phyloP scores from a whole-genome alignment of 2,888 invertebrate species.

The Rhopalosiphum nymphaeae region DNA sequence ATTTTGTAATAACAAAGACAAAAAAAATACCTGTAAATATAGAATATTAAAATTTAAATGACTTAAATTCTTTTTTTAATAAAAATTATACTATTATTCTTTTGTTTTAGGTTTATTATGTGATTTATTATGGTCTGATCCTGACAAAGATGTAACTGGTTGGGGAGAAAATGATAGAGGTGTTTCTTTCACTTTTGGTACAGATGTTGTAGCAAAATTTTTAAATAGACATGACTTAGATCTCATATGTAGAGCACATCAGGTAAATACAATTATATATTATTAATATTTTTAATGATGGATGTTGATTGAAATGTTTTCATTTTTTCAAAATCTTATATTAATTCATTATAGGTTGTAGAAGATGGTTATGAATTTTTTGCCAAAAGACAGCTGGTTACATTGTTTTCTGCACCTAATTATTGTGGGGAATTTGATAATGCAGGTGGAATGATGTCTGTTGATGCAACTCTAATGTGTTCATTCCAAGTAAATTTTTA shows the following conservation, averaged over 20 bases:
- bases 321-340: slow-evolving; percentile 51
- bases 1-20: background rate
- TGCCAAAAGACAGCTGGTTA: slow-evolving; percentile 97
- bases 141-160: slow-evolving; percentile 93
- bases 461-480: slow-evolving; percentile 99
- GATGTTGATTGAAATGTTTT: background rate
- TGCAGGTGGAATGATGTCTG: slow-evolving; percentile 99
- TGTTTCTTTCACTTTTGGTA: slow-evolving; percentile 98
- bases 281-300: slow-evolving; percentile 15
- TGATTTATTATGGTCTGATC: slow-evolving; percentile 97
- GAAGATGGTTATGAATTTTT: slow-evolving; percentile 99
- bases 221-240: slow-evolving; percentile 96
- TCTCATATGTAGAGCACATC: slow-evolving; percentile 97
- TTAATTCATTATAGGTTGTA: slow-evolving; percentile 78
- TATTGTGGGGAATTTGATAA: slow-evolving; percentile 99
- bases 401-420: slow-evolving; percentile 98
- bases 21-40: background rate
- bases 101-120: slow-evolving; percentile 83
- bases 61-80: background rate
- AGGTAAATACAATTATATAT: slow-evolving; percentile 73
- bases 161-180: slow-evolving; percentile 99
- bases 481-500: slow-evolving; percentile 88
- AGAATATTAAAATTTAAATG: background rate
- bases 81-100: slow-evolving; percentile 17
- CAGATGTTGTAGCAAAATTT: slow-evolving; percentile 96